Evolutionary conservation across 2,797 vertebrate species (phyloP), one percentile per base, ranked within the genome.

Genomic region (Falco columbarius): DNA sequence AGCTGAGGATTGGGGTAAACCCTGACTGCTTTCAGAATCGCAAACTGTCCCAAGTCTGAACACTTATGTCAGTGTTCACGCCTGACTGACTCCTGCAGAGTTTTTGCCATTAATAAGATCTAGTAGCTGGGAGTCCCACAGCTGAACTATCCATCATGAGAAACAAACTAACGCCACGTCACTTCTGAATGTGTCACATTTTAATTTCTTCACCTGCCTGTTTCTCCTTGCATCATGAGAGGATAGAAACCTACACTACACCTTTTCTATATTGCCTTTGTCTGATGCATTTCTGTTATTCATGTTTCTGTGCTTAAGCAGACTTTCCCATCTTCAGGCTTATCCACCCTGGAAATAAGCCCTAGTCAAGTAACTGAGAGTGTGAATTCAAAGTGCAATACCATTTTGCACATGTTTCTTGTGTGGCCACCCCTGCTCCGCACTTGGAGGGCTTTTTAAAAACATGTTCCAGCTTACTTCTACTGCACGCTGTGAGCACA

Each of bases 11-110:
- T 76, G 21, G 20, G 26, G 32, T 91, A 82, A 94, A 87, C 18
- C 4, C 9, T 56, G 59, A 36, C 67, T 59, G 71, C 76, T 94
- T 94, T 81, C 74, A 85, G 86, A 59, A 89, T 74, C 80, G 65
- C 56, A 15, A 1, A 38, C 12, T 76, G 29, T 68, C 89, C 59
- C 40, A 81, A n/a, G 22, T 56, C 59, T 58, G 36, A 63, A 27
- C 14, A n/a, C 17, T n/a, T 2, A 3, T 56, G 34, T 54, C 52
- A 36, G 16, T 51, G 24, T 46, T 82, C 51, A 38, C 47, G n/a
- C 26, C 52, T 89, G 81, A 68, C 36, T 42, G 24, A 51, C 13
- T 76, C 52, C 20, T 38, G 5, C 24, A 38, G 24, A 15, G 14
- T 20, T 77, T 61, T 92, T 40, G 16, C 51, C 12, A 4, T 42